Evolutionary conservation across 2,888 invertebrate species (phyloP), one percentile per base, ranked within the genome.

Genomic region (Trichogramma dendrolimi): DNA sequence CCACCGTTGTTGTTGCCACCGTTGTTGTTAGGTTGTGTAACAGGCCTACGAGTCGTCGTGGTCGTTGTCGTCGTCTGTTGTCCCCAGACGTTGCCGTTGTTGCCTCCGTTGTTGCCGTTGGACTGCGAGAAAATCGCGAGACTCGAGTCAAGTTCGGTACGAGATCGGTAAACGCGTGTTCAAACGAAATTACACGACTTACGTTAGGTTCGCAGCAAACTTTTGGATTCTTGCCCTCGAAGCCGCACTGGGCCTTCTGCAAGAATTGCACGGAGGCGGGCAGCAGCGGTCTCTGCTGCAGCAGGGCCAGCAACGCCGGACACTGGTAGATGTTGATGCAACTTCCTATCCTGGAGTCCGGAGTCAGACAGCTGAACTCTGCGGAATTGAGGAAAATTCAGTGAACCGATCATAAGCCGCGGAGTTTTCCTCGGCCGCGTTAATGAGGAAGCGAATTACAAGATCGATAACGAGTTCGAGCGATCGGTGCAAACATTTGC

Each of bases 201-300:
- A 62, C 62, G 10, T 0, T 7, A 1, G 0, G 4, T 80, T 59
- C 14, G 91, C 76, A 83, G 67, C 82, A 83, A 57, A 90, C 89
- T 79, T 84, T 83, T 4, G 89, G 88, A 10, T 81, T 70, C 62
- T 74, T 72, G 1, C 83, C 83, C 11, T 82, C 79, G 69, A 85
- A 86, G 0, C 90, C 90, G 68, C 91, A 91, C 6, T 87, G 86
- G 6, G 90, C 84, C 52, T 81, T 79, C 64, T 85, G 81, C 49
- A 92, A 78, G 67, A 84, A 84, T n/a, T 76, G 71, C 0, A 81
- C 77, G 38, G 82, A 77, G 5, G 79, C 70, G 0, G 74, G 69
- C 0, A 75, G 68, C 6, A 82, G 74, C 2, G 80, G 81, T 1
- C 80, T 77, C 2, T 73, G 67, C 4, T 73, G 67, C 48, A 86